Evolutionary conservation across 2,888 invertebrate genomes (phyloP).

Genomic region (Malthinus flaveolus): DNA sequence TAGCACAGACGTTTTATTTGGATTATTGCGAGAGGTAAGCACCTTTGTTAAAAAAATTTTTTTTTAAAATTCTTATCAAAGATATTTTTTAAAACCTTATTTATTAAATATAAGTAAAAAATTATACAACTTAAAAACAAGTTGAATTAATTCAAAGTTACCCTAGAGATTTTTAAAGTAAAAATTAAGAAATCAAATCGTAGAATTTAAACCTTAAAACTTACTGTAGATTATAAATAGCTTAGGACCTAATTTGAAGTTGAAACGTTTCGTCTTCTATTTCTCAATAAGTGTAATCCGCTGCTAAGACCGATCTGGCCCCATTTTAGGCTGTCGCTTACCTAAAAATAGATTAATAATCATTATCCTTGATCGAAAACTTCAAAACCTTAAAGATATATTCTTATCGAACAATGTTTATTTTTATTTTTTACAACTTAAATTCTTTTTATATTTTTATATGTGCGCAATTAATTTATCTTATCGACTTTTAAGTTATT

Average conservation of each 20-base stretch:
- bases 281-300: conserved; percentile 63
- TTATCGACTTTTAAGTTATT: conserved; percentile 21
- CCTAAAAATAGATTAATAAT: conserved; percentile 58
- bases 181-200: not conserved
- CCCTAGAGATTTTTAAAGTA: not conserved
- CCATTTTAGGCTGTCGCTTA: conserved; percentile 73
- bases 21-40: conserved; percentile 87
- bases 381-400: not conserved
- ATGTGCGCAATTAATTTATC: conserved; percentile 20
- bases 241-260: conserved; percentile 8
- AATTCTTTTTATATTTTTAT: conserved; percentile 2
- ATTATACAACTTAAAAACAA: no score
- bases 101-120: no score
- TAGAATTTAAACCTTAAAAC: not conserved
- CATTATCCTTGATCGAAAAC: not conserved
- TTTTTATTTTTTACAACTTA: not conserved
- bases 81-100: no score
- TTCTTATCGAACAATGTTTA: not conserved
- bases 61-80: no score
- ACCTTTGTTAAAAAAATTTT: no score
- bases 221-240: not conserved
- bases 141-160: no score
- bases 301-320: conserved; percentile 72
- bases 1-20: conserved; percentile 98
- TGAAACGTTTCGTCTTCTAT: conserved; percentile 10